Evolutionary conservation across 2,888 invertebrate species (phyloP).

Genomic region (Horisme vitalbata): DNA sequence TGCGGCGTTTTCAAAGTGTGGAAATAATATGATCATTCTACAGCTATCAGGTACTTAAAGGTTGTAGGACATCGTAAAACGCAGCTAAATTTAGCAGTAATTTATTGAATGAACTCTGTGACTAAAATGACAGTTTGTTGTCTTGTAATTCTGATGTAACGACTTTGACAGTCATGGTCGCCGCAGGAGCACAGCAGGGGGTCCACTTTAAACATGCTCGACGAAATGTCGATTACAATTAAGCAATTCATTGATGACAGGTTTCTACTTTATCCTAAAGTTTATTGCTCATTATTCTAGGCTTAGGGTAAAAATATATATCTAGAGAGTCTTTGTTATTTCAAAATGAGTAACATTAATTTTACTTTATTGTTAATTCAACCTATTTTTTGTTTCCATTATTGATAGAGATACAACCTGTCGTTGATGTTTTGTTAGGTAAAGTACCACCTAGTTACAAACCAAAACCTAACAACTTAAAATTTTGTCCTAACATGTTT

Average conservation of each 20-base stretch:
- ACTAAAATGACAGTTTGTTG: conserved; percentile 13
- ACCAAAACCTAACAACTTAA: too few relatives aligned
- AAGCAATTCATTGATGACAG: conserved; percentile 28
- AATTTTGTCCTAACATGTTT: too few relatives aligned
- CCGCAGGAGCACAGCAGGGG: conserved; percentile 25
- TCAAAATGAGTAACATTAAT: too few relatives aligned
- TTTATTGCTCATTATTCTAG: conserved; percentile 14
- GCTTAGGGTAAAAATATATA: too few relatives aligned
- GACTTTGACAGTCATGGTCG: conserved; percentile 17
- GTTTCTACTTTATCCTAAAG: conserved; percentile 16
- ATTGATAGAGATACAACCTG: too few relatives aligned
- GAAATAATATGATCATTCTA: conserved; percentile 28
- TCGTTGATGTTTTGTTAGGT: too few relatives aligned
- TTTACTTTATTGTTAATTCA: too few relatives aligned
- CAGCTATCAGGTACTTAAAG: too few relatives aligned
- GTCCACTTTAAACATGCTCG: conserved; percentile 19
- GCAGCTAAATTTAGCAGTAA: conserved; percentile 27
- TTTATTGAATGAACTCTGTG: conserved; percentile 12
- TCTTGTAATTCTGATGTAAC: conserved; percentile 11
- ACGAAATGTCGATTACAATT: conserved; percentile 21
- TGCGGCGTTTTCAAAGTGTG: conserved; percentile 31
- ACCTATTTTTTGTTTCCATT: too few relatives aligned
- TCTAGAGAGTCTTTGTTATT: too few relatives aligned
- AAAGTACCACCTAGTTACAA: too few relatives aligned
- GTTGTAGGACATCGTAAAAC: conserved; percentile 15